These are phyloP conservation scores for Molossus molossus DNA, from an alignment of 2,797 vertebrate genomes.

Conservation along the genomic window DNA sequence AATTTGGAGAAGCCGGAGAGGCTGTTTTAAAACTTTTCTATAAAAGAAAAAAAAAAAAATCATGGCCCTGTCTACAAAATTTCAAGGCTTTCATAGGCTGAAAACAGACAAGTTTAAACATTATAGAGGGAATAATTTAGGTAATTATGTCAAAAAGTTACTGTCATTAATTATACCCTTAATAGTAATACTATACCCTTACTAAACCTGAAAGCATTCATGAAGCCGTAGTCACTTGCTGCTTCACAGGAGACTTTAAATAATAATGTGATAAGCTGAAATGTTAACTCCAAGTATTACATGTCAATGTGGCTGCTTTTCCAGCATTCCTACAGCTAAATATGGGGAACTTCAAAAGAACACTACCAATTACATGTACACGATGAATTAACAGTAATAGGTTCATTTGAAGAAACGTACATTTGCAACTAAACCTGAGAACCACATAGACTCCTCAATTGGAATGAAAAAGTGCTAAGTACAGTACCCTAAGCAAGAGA, in stretches of 20 bases:
- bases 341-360: slow-evolving; percentile 65
- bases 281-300: not conserved
- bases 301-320: not conserved
- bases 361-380: not conserved
- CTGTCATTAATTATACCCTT: not conserved
- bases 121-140: not conserved
- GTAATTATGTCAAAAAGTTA: not conserved
- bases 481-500: slow-evolving; percentile 95
- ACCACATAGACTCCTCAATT: not conserved
- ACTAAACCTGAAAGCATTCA: not conserved
- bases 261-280: slow-evolving; percentile 33
- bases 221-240: not conserved
- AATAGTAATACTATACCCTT: not conserved
- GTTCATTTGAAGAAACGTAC: not conserved
- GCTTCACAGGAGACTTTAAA: slow-evolving; percentile 22
- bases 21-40: not conserved
- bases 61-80: not conserved
- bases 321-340: not conserved
- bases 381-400: not conserved
- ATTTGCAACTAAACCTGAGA: slow-evolving; percentile 28
- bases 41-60: slow-evolving; percentile 27
- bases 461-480: slow-evolving; percentile 56
- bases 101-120: slow-evolving; percentile 26
- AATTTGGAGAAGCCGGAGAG: not conserved
- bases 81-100: not conserved